phyloP scores from a whole-genome alignment of 2,797 vertebrate genomes.

The Phyllotis vaccarum region DNA sequence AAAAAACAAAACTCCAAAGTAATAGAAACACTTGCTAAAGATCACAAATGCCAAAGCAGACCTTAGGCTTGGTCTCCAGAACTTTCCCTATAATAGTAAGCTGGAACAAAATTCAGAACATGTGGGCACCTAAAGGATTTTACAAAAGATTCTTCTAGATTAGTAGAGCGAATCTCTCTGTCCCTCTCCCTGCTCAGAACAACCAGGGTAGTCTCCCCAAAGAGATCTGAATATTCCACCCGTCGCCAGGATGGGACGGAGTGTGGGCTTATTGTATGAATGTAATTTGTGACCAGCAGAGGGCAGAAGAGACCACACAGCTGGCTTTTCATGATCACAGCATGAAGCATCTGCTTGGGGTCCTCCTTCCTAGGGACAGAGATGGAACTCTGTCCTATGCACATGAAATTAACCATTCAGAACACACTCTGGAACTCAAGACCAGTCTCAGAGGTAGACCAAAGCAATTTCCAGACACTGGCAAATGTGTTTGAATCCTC shows the following conservation, averaged over 20 bases:
- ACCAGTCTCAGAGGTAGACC: not conserved
- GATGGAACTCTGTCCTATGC: not conserved
- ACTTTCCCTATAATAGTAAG: not conserved
- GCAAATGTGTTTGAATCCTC: not conserved
- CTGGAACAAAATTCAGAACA: not conserved
- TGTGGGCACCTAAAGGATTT: not conserved
- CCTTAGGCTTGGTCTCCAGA: not conserved
- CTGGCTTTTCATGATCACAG: rapidly evolving
- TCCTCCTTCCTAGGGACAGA: not conserved
- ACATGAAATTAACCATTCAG: not conserved
- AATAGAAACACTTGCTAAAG: not conserved
- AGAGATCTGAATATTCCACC: not conserved
- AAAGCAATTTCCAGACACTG: not conserved
- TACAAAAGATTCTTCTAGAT: not conserved
- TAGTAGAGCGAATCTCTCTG: not conserved
- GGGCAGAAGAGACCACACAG: not conserved
- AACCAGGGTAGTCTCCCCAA: not conserved
- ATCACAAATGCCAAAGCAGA: not conserved
- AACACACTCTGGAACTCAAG: not conserved
- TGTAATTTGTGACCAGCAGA: not conserved
- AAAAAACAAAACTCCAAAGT: not conserved
- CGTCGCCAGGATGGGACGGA: not conserved
- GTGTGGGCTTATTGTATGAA: not conserved
- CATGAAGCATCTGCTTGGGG: not conserved
- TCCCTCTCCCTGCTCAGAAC: not conserved